Evolutionary conservation across 2,797 vertebrate species (phyloP).

Genomic region (Tapirus indicus): DNA sequence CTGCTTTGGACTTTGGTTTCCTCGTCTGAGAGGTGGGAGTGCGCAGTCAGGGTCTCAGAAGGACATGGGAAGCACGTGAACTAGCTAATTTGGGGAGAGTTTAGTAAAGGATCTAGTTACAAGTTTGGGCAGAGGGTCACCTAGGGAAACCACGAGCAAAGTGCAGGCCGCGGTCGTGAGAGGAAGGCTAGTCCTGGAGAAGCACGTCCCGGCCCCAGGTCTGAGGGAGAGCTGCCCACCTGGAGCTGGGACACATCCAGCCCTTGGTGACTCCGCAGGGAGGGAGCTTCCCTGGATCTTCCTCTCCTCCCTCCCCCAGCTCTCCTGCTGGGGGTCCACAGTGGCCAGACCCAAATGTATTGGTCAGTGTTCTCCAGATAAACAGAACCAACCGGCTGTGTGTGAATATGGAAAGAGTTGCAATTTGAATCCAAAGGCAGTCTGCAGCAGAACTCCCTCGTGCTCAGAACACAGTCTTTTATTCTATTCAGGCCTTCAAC

Average conservation of each 20-base stretch:
- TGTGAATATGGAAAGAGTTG: not conserved
- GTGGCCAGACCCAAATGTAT: not conserved
- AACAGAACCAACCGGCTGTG: not conserved
- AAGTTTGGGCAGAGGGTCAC: not conserved
- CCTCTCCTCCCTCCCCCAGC: not conserved
- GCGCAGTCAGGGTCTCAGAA: not conserved
- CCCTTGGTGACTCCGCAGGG: not conserved
- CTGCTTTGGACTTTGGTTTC: not conserved
- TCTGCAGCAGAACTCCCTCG: not conserved
- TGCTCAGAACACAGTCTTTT: not conserved
- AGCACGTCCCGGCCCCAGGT: not conserved
- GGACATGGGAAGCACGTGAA: not conserved
- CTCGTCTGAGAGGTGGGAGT: not conserved
- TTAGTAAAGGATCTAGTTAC: not conserved
- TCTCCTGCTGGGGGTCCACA: not conserved
- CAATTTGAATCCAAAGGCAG: not conserved
- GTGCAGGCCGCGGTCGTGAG: rapidly evolving
- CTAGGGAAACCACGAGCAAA: not conserved
- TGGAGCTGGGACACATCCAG: not conserved
- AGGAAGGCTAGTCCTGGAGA: rapidly evolving
- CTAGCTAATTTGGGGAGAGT: not conserved
- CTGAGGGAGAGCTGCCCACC: not conserved
- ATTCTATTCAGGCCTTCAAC: not conserved
- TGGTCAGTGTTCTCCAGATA: not conserved
- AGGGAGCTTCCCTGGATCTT: not conserved